These are phyloP conservation scores for Drosophila falleni DNA, from an alignment of 2,888 invertebrate species.

Conservation along the genomic window DNA sequence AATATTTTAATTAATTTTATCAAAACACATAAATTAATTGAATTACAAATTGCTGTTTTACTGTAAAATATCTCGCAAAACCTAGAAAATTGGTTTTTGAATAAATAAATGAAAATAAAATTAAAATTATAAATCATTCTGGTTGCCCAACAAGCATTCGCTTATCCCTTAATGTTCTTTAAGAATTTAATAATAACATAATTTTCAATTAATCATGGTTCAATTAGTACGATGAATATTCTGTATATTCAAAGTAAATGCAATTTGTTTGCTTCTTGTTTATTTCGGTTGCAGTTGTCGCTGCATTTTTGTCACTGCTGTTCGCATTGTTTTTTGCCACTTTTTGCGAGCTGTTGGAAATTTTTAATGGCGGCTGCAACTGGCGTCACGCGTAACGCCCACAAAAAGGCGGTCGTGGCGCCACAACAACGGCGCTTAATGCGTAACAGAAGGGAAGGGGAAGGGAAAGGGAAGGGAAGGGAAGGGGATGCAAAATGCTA, in stretches of 20 bases:
- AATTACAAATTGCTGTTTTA: not conserved
- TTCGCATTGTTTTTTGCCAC: slow-evolving; percentile 42
- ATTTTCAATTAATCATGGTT: slow-evolving; percentile 5
- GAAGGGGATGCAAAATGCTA: not conserved
- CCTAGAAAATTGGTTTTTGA: not conserved
- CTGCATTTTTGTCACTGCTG: slow-evolving; percentile 24
- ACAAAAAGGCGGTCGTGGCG: slow-evolving; percentile 36
- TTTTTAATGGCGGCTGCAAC: slow-evolving; percentile 68
- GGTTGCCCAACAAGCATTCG: not conserved
- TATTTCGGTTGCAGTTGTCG: slow-evolving; percentile 19
- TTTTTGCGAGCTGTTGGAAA: slow-evolving; percentile 61
- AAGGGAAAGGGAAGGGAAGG: not conserved
- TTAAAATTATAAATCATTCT: not conserved
- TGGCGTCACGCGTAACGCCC: slow-evolving; percentile 49
- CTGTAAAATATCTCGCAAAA: not conserved
- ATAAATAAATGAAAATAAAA: not conserved
- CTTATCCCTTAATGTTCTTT: not conserved
- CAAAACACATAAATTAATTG: slow-evolving; percentile 1
- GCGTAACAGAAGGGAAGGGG: slow-evolving; percentile 12
- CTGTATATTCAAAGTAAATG: not conserved
- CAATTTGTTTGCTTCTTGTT: slow-evolving; percentile 15
- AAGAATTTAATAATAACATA: not conserved
- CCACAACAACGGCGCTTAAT: slow-evolving; percentile 51
- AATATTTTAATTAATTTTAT: slow-evolving; percentile 8
- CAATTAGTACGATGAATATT: slow-evolving; percentile 2